These are phyloP conservation scores for Eciton burchellii DNA, from an alignment of 1,140 invertebrate genomes.

Conservation along the genomic window DNA sequence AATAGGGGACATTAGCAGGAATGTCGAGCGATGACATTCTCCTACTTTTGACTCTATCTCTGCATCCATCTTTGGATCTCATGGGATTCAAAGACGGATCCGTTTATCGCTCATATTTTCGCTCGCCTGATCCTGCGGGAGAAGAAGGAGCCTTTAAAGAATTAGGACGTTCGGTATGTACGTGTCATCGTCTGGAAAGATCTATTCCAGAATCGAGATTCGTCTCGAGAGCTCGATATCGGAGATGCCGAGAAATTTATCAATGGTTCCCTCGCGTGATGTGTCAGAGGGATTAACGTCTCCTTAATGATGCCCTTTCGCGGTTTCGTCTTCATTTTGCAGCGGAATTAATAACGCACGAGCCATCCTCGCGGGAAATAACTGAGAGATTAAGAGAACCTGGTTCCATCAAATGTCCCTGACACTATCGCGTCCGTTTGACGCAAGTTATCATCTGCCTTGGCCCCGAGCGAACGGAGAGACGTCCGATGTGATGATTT, in stretches of 20 bases:
- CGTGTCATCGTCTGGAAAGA: neutral
- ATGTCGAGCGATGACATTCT: constrained; percentile 43
- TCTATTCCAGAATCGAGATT: too few relatives aligned
- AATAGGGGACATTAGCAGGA: constrained; percentile 40
- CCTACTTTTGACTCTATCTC: constrained; percentile 17
- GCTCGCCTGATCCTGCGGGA: neutral
- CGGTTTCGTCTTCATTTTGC: neutral
- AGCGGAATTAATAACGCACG: neutral
- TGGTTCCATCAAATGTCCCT: neutral
- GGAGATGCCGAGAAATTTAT: too few relatives aligned
- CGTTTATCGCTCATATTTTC: constrained; percentile 3
- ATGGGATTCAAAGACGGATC: too few relatives aligned
- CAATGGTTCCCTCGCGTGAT: too few relatives aligned
- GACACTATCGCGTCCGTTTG: constrained; percentile 5
- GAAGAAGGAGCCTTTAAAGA: neutral
- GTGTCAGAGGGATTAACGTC: too few relatives aligned
- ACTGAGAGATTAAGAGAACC: neutral
- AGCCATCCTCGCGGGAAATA: neutral
- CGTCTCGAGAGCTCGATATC: too few relatives aligned
- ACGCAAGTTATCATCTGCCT: constrained; percentile 31
- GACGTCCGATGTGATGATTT: constrained; percentile 42
- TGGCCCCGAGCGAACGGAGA: constrained; percentile 27
- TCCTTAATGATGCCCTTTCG: too few relatives aligned
- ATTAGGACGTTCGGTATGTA: neutral
- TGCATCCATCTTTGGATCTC: neutral